phyloP scores from a whole-genome alignment of 2,113 vertebrate species.

The Gobiocypris rarus region DNA sequence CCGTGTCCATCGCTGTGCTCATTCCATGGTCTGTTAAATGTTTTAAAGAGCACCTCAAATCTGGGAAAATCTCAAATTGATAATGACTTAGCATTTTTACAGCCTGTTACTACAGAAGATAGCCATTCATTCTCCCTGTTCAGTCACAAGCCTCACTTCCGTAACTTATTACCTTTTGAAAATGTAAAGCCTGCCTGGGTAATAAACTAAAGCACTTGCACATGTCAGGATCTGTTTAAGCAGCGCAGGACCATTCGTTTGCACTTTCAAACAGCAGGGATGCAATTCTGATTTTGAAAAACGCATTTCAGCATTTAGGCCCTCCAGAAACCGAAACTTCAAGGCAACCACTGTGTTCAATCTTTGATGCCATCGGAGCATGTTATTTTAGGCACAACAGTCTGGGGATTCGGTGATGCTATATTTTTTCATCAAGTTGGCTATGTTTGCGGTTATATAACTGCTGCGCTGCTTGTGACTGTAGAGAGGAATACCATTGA shows the following conservation, averaged over 20 bases:
- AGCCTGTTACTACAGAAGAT: conserved; percentile 35
- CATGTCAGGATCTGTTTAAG: background rate
- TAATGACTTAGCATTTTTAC: conserved; percentile 41
- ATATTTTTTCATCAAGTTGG: conserved; percentile 45
- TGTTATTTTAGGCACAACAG: conserved; percentile 22
- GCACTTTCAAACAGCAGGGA: background rate
- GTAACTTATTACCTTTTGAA: conserved; percentile 24
- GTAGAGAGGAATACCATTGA: conserved; percentile 47
- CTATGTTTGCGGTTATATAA: conserved; percentile 48
- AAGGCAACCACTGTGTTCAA: conserved; percentile 42
- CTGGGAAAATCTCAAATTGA: conserved; percentile 34
- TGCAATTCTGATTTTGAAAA: conserved; percentile 14
- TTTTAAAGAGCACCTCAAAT: conserved; percentile 40
- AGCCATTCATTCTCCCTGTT: conserved; percentile 26
- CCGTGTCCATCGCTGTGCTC: conserved; percentile 34
- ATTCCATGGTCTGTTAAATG: conserved; percentile 32
- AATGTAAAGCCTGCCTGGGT: conserved; percentile 28
- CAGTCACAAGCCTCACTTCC: conserved; percentile 38
- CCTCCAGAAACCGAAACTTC: conserved; percentile 14
- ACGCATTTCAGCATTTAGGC: background rate
- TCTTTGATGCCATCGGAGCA: conserved; percentile 45
- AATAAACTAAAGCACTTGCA: conserved; percentile 27
- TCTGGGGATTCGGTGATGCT: conserved; percentile 25
- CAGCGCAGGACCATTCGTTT: background rate
- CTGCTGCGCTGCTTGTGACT: conserved; percentile 47